A percentile compares a stretch with the other conserved stretches of the same genome.
These are phyloP conservation scores for Diaprepes abbreviatus DNA, from an alignment of 2,888 invertebrate genomes.

Conservation along the genomic window DNA sequence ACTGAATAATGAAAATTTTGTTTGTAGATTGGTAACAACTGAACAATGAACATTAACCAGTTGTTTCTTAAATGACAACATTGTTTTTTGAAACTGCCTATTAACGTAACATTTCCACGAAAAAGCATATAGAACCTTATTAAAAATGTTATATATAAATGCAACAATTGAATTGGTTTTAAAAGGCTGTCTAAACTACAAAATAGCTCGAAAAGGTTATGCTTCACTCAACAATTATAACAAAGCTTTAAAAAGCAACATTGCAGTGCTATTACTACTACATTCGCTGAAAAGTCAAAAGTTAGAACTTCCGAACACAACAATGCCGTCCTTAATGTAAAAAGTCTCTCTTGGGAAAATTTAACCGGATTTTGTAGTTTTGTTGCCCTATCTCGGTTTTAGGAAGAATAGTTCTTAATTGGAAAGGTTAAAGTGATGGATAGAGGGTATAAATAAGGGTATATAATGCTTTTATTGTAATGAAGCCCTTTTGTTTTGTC, in stretches of 20 bases:
- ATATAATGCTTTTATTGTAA: conserved; percentile 27
- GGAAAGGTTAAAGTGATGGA: conserved; percentile 34
- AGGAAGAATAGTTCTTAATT: conserved; percentile 39
- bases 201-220: neutral
- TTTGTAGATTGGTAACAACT: no score
- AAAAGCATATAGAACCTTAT: no score
- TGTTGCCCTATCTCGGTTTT: conserved; percentile 22
- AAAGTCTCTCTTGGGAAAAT: conserved; percentile 30
- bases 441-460: conserved; percentile 31
- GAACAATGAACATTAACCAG: no score
- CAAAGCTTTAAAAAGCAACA: neutral
- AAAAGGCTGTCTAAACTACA: no score
- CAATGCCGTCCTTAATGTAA: conserved; percentile 23
- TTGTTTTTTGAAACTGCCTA: no score
- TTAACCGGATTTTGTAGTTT: conserved; percentile 35
- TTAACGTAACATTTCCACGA: no score
- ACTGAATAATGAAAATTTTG: no score
- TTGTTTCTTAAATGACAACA: no score
- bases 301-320: conserved; percentile 18
- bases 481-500: conserved; percentile 26
- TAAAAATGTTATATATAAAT: no score
- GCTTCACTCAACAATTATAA: neutral
- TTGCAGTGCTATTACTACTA: neutral
- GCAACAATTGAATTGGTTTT: no score
- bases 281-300: conserved; percentile 5